Evolutionary conservation across 2,113 vertebrate species (phyloP), one percentile per base, ranked within the genome.

Genomic region (Erythrocercus mccallii): DNA sequence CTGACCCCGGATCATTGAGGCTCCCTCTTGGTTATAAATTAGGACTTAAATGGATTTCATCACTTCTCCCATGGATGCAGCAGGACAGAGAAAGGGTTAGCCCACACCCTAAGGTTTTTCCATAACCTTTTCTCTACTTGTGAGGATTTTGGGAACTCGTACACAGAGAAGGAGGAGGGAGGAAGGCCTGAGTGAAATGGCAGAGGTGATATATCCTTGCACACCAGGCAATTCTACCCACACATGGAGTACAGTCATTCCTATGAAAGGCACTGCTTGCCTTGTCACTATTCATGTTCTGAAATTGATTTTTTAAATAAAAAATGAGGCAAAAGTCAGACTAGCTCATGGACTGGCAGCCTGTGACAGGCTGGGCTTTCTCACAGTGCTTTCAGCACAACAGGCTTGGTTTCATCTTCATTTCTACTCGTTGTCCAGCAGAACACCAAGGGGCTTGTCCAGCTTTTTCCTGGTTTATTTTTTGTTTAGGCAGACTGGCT

Each of bases 281-380:
- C 51, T 66, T 95, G 85, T 88, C 87, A 44, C 70, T 90, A 8
- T 68, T 83, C 21, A 6, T 88, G 85, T 88, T 84, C 86, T 86
- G 64, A 78, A 94, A 92, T 81, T 1, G 20, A 95, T 93, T 88
- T 89, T 90, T 81, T 86, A 33, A 88, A 57, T 77, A 79, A 88
- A 90, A 95, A 81, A 92, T 86, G 70, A 96, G 64, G 76, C 60
- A 81, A 47, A 60, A 93, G 56, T 71, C 93, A 86, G 71, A 27
- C 35, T 31, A 18, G 60, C 79, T 95, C 56, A 12, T 5, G 28
- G 87, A 73, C 91, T 77, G 84, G 70, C 79, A 74, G 9, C 56
- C 64, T 83, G 68, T 81, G 88, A 65, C 33, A 66, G 65, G 35
- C 91, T 70, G 10, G 37, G 28, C 68, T 94, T 90, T 37, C 74